phyloP scores from a whole-genome alignment of 2,113 vertebrate genomes.

The Salvelinus sp. region DNA sequence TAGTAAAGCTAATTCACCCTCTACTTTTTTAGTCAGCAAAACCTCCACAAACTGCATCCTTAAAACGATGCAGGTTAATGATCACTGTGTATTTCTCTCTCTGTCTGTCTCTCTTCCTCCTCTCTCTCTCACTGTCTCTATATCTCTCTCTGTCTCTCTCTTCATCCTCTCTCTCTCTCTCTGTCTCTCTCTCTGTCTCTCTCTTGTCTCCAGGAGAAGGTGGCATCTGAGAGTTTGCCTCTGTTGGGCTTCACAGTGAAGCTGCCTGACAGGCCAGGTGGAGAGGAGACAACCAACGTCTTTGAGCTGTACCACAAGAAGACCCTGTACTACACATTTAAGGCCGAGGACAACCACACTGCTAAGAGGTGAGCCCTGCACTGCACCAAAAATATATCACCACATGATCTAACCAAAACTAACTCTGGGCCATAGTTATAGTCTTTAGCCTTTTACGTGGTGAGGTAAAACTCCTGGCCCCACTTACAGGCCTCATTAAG shows the following conservation, averaged over 20 bases:
- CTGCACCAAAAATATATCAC: not conserved
- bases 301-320: constrained; percentile 98
- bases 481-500: not conserved
- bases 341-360: constrained; percentile 83
- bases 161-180: too few species aligned
- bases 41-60: too few species aligned
- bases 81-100: not conserved
- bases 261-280: constrained; percentile 78
- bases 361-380: constrained; percentile 83
- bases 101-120: constrained; percentile 4
- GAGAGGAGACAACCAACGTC: constrained; percentile 73
- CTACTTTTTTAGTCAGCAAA: too few species aligned
- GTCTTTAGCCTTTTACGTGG: not conserved
- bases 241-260: constrained; percentile 92
- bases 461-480: not conserved
- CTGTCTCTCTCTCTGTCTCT: too few species aligned
- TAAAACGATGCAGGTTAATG: too few species aligned
- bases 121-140: not conserved
- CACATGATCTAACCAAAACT: not conserved
- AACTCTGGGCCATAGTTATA: not conserved
- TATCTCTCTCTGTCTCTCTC: too few species aligned
- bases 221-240: constrained; percentile 91
- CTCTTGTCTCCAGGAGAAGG: constrained; percentile 81
- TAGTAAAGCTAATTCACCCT: too few species aligned
- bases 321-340: constrained; percentile 92